phyloP scores from a whole-genome alignment of 2,797 vertebrate species.

The Smutsia temminckii region DNA sequence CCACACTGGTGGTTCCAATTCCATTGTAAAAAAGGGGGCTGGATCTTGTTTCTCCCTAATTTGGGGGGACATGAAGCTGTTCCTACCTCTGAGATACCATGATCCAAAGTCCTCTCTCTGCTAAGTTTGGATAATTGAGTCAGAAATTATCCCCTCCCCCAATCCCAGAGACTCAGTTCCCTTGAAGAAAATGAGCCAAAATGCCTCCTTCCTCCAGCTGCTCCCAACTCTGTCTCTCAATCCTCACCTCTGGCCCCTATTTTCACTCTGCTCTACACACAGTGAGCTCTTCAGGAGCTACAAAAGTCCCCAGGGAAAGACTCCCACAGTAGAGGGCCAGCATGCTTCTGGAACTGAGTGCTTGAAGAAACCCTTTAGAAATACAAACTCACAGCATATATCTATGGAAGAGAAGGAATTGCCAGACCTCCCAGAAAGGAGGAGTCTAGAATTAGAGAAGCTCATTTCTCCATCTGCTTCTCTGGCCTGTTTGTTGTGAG shows the following conservation, averaged over 20 bases:
- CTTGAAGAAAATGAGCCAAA: neutral
- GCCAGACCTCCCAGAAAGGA: neutral
- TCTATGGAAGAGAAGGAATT: neutral
- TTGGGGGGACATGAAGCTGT: neutral
- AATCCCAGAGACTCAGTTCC: neutral
- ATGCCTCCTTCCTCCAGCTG: neutral
- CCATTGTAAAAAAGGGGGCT: neutral
- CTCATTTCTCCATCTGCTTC: neutral
- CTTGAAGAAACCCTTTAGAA: neutral
- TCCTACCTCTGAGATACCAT: neutral
- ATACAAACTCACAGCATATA: neutral
- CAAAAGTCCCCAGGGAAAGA: fast-evolving
- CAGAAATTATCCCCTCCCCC: neutral
- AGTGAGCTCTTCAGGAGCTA: neutral
- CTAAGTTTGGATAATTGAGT: neutral
- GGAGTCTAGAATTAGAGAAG: neutral
- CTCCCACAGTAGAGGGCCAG: neutral
- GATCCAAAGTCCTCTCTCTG: neutral
- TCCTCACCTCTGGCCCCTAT: neutral
- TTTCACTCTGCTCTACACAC: neutral
- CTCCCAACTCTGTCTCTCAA: neutral
- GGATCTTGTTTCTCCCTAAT: neutral
- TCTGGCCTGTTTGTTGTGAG: neutral
- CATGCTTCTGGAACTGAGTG: neutral
- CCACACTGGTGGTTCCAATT: neutral